Base-by-base conservation (phyloP, 2,113 vertebrate genomes). In the Microcebus griseorufus region DNA sequence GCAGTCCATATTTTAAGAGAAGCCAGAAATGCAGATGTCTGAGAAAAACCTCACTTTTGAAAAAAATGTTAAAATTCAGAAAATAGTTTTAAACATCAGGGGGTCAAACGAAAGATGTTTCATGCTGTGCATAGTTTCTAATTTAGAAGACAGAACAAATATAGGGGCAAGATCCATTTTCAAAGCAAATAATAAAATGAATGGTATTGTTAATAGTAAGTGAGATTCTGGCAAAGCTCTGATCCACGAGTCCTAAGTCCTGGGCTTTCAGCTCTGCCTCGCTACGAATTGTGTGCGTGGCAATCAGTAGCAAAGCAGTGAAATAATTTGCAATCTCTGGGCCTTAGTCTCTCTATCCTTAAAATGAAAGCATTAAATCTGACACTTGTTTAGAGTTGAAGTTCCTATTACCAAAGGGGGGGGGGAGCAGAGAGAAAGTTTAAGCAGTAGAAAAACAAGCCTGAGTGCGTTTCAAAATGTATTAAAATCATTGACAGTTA, bases 401-500 rank as follows among this genome's bases (percentile, higher is more conserved):
- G 27, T 64, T 96, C 58, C 69, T 20, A 34, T 48, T 81, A 20
- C 45, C 45, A 9, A 9, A 8, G 45, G 45, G 45, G 45, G 8
- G 65, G 27, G 58, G n/a, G 39, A 37, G 45, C 67, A 83, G 73
- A 90, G 90, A 67, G 48, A 65, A 95, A 93, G 48, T 64, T 51
- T 80, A 58, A 90, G 69, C 11, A 34, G 23, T 70, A 17, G 51
- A 76, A 85, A 95, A 81, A 88, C 27, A 58, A 92, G 53, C 25
- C 6, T 10, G 34, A 37, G 14, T 58, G 18, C 82, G 20, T 94
- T 94, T 88, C 70, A 34, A 81, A 94, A 72, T 78, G 7, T 51
- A 88, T n/a, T 82, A 93, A 90, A 72, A 85, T 82, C n/a, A 62
- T 87, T 92, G 94, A 70, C 84, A 90, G 84, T 65, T 88, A 45